Evolutionary conservation across 2,797 vertebrate genomes (phyloP).

Genomic region (Eospalax fontanierii): DNA sequence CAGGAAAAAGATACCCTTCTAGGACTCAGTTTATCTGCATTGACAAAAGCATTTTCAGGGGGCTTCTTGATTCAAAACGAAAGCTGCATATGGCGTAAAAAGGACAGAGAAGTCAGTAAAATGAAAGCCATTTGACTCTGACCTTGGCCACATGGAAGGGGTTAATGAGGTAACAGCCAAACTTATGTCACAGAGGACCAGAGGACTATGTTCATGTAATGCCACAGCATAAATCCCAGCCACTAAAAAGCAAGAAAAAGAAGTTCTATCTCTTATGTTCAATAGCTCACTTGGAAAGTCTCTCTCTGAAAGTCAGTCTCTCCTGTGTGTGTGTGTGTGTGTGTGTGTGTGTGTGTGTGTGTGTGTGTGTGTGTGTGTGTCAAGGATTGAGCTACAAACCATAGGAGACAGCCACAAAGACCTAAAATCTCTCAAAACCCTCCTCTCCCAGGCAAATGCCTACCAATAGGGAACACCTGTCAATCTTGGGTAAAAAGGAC

Average conservation of each 20-base stretch:
- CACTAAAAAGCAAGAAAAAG: constrained; percentile 11
- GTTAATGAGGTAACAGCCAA: constrained; percentile 5
- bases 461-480: neutral
- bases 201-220: neutral
- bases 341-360: neutral
- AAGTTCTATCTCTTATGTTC: neutral
- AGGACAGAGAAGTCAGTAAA: neutral
- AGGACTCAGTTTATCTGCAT: constrained; percentile 14
- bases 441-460: neutral
- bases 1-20: neutral
- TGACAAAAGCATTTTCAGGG: constrained; percentile 29
- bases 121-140: constrained; percentile 18
- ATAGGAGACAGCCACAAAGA: neutral
- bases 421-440: neutral
- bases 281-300: neutral
- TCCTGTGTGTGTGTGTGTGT: neutral
- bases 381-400: neutral
- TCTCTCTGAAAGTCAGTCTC: too few relatives aligned
- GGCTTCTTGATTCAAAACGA: constrained; percentile 64
- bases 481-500: neutral
- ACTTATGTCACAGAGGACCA: neutral
- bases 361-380: neutral
- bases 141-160: constrained; percentile 56
- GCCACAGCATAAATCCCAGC: neutral
- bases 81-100: neutral